Base-by-base conservation (phyloP, 1,140 invertebrate genomes). In the Hestina assimilis region DNA sequence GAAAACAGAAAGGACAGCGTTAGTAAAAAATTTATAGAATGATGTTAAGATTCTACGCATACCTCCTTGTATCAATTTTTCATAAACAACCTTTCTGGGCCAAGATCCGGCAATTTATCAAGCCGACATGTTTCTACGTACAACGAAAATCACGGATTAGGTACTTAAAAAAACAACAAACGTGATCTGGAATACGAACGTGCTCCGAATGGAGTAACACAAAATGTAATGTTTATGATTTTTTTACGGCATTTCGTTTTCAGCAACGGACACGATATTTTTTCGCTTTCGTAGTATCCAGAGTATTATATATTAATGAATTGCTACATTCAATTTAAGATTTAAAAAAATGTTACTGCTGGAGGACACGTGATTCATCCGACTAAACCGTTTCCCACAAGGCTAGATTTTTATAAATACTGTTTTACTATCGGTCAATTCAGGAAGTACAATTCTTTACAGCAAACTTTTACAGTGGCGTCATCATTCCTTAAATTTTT, bases 121-220 rank as follows among this genome's bases (percentile, higher is more conserved):
- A 58, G 38, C 51, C 47, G 65, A 69, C 66, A 59, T 75, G 72
- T 73, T 71, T 38, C 61, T 47, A 53, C 40, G 31, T 55, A 66
- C 64, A 68, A 68, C 46, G 70, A 71, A 77, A 73, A 72, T 70
- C 66, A 72, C 52, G 63, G 70, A 78, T 78, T 71, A 73, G 66
- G 64, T 75, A 62, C 60, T 70, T 66, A 66, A 62, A 68, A 66
- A 64, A 69, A 70, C 71, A 72, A 67, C 38, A 66, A 59, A 73
- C 71, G 71, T 69, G 72, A 77, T 69, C 63, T 59, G 47, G 46
- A 40, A 40, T 17, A 31, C 15, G 42, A 54, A 72, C 72, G 73
- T 76, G 75, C 66, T 35, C 53, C 19, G 69, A 70, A 75, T 75
- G 46, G 48, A 47, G 45, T 52, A 41, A 45, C 54, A 53, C 26